Evolutionary conservation across 2,888 invertebrate genomes (phyloP), one percentile per base, ranked within the genome.

Genomic region (Campoplex nolae): DNA sequence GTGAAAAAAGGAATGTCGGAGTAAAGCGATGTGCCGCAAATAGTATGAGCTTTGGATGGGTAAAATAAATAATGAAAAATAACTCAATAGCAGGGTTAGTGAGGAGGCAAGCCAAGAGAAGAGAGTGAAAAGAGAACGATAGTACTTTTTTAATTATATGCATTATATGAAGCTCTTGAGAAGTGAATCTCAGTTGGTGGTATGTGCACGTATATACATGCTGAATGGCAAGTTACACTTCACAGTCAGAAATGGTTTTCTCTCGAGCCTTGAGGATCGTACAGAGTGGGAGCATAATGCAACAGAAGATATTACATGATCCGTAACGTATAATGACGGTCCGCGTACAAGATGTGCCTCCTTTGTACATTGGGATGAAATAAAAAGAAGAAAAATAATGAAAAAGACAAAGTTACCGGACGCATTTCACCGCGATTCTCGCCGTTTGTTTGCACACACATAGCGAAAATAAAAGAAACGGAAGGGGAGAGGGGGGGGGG

Each of bases 281-380:
- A 48, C 65, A 3, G 23, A 23, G 6, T 8, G 56, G 2, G 74
- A 45, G 56, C 35, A 78, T 74, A 85, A 83, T 83, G 75, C 71
- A 83, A 56, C 75, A 35, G 54, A 51, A 76, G 71, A 83, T 73
- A 83, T 83, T 80, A 83, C 79, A 83, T 76, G 86, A 80, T 80
- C 79, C 83, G 83, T 73, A 58, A 80, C 79, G 76, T 79, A 73
- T 80, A 86, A 86, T 83, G 83, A 80, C 67, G 48, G 76, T 70
- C 58, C 62, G 68, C 56, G 28, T 18, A 76, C 38, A 78, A 70
- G 18, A 75, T 62, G 75, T 13, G 62, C 62, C 32, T 51, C 11
- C 23, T 51, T 38, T 65, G 54, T 54, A 51, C 23, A 80, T 58
- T n/a, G 45, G 13, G n/a, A 48, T 8, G 42, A 23, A 54, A 68